Conservation (phyloP, 2,888 invertebrate genomes). For the Chalcosyrphus nemorum region DNA sequence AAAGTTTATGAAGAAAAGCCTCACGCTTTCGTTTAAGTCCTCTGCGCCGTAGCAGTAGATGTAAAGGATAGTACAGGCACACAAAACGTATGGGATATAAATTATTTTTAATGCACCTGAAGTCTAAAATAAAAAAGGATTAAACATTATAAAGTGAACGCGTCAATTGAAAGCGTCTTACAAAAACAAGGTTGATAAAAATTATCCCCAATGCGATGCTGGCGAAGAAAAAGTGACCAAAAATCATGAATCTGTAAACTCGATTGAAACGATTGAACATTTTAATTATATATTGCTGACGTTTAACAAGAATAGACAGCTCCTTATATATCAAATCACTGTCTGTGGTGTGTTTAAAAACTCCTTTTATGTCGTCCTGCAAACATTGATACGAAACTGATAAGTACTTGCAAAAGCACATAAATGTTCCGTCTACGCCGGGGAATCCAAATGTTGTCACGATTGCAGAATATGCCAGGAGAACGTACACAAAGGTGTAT, state of each 20-base stretch:
- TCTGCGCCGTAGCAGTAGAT: conserved; percentile 57
- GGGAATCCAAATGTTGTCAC: conserved; percentile 47
- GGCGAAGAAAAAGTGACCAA: conserved; percentile 50
- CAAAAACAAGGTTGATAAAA: conserved; percentile 36
- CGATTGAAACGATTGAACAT: conserved; percentile 28
- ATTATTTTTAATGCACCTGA: conserved; percentile 25
- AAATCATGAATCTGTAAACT: conserved; percentile 35
- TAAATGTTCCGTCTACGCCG: conserved; percentile 43
- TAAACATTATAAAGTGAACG: too few relatives aligned
- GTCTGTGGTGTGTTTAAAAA: not conserved
- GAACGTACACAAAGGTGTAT: conserved; percentile 23
- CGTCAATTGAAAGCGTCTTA: not conserved
- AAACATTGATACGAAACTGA: conserved; percentile 42
- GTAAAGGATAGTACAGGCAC: conserved; percentile 25
- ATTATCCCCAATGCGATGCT: conserved; percentile 34
- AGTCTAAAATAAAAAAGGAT: not conserved
- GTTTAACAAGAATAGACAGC: conserved; percentile 1
- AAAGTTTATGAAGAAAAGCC: not conserved
- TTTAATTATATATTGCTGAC: conserved; percentile 26
- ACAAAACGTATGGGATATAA: conserved; percentile 20
- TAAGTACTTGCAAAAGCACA: conserved; percentile 53
- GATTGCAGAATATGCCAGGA: conserved; percentile 47
- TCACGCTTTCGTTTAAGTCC: conserved; percentile 30
- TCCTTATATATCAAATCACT: not conserved
- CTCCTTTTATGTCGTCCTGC: conserved; percentile 29